Percentiles rank a stretch among this genome's conserved stretches.
Conservation (phyloP, 2,888 invertebrate species). For the Euspilapteryx auroguttella region DNA sequence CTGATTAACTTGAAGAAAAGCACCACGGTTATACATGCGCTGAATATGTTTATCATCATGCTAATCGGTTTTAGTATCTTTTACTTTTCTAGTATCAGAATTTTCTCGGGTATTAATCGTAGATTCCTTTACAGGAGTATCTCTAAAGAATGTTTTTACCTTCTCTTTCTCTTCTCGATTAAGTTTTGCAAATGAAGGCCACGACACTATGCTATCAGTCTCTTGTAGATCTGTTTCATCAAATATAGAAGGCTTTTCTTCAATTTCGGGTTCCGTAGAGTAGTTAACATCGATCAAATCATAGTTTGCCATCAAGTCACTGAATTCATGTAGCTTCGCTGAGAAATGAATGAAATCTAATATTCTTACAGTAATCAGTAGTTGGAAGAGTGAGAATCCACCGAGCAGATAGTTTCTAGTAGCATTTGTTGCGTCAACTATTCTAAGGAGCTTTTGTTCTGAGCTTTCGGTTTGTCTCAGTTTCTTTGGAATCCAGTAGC, state of each 20-base stretch:
- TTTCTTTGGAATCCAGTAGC: no score
- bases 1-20: constrained; percentile 19
- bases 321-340: constrained; percentile 34
- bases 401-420: constrained; percentile 30
- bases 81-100: constrained; percentile 1
- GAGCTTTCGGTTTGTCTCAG: constrained; percentile 13
- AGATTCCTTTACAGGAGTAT: no score
- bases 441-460: constrained; percentile 16
- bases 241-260: no score
- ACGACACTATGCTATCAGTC: no score
- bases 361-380: constrained; percentile 23
- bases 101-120: no score
- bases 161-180: no score
- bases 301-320: constrained; percentile 29
- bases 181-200: no score
- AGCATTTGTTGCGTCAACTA: constrained; percentile 24
- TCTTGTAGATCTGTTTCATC: no score
- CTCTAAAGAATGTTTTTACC: no score
- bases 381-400: constrained; percentile 27
- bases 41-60: constrained; percentile 26
- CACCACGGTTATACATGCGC: constrained; percentile 13
- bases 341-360: constrained; percentile 29
- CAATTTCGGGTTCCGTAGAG: no score
- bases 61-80: constrained; percentile 1
- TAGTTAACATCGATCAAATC: constrained; percentile 22